Base-by-base conservation (phyloP, 2,888 invertebrate genomes). In the Oligia fasciuncula region DNA sequence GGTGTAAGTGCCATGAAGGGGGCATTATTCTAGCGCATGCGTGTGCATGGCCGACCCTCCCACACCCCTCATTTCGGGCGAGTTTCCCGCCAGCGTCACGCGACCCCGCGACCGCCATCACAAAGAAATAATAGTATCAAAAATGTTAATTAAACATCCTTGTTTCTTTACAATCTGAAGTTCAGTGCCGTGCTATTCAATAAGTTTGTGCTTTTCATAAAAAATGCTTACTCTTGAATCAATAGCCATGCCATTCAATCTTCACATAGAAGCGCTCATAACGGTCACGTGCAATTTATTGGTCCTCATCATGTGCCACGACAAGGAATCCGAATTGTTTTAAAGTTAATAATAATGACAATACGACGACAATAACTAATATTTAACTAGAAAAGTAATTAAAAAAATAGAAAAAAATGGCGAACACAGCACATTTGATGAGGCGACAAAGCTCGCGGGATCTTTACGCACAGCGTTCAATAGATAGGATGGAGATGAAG, bases 401-500 rank as follows among this genome's bases (percentile, higher is more conserved):
- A 82, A 88, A 88, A 89, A 89, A 89, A 78, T 87, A 87, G 81
- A 87, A 87, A 96, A 54, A 95, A 91, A 99, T 99, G 99, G 99
- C 99, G 92, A 99, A 99, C 95, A 98, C 99, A 89, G 98, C 98
- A 78, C 99, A 99, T 95, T 97, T 99, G 93, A 98, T 99, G 92
- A 97, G 99, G 89, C 97, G 99, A 78, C 99, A 99, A 95, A 99
- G 99, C 94, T 99, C 99, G 80, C 97, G 98, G 88, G 99, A 99
- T 92, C 97, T 98, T 70, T 98, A 98, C 92, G 97, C 97, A 23
- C 98, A 98, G 94, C 97, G 98, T 85, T 98, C 98, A 73, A 95
- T 99, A 90, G 99, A 99, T 93, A 98, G 98, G 72, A 97, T 99
- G 93, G 99, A 99, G 93, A 97, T 99, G 97, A 98, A 98, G 93